Base-by-base conservation (phyloP, 2,888 invertebrate species). In the Scotopteryx bipunctaria region DNA sequence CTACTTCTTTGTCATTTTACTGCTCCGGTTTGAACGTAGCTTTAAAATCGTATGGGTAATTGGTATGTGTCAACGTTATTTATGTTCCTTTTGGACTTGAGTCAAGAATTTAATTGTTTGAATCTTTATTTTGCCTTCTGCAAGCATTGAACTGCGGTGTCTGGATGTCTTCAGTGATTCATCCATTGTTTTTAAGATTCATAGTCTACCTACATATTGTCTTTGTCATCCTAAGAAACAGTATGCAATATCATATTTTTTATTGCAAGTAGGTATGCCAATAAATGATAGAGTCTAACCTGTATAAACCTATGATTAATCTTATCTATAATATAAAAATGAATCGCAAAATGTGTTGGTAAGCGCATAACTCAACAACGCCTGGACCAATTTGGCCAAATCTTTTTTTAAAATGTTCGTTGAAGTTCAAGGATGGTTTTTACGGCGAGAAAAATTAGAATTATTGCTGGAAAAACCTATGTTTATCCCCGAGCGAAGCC, bases 1-100 rank as follows among this genome's bases (percentile, higher is more conserved):
- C 6, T 21, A 21, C 21, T 8, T 2, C 21, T 21, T 21, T 6
- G 21, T 21, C 21, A 1, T 1, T 21, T 21, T 5, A 6, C 8
- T 8, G 21, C 21, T 5, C 8, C 14, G 15, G 32, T 32, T 32
- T 15, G 15, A 14, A 32, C n/a, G 15, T 32, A 15, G 32, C 32
- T 32, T 32, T 15, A 27, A 66, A 62, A 46, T 58, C 47, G 40
- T 59, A 44, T 51, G 60, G 61, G 61, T 64, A 61, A 62, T 61
- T 63, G 52, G 55, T 59, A 59, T 53, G 54, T 61, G 65, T 59
- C 52, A 61, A 31, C 58, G 59, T 50, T 13, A 19, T 32, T 14
- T 19, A 61, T 38, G 42, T 50, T 45, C 50, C 40, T 45, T 47
- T 50, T 47, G 43, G 43, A 54, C 19, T 46, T 27, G 27, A 43